These are phyloP conservation scores for Drosophila quinaria DNA, from an alignment of 2,888 invertebrate species.

Conservation along the genomic window DNA sequence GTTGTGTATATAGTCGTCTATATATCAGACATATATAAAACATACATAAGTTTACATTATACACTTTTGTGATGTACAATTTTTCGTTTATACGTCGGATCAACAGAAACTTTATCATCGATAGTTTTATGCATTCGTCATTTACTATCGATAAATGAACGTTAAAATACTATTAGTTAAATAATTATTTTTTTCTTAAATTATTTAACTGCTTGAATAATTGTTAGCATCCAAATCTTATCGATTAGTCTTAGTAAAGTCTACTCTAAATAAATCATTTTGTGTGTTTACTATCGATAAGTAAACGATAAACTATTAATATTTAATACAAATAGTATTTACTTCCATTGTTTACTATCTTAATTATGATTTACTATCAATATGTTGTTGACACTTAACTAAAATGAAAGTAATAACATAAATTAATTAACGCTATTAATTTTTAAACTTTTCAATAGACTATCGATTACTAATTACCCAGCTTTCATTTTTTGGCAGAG, in stretches of 20 bases:
- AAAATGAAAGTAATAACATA: too few species aligned
- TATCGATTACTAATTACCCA: background rate
- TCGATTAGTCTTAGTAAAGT: too few species aligned
- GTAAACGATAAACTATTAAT: background rate
- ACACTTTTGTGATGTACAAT: background rate
- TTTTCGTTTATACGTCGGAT: background rate
- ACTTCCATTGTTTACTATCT: background rate
- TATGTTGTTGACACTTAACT: background rate
- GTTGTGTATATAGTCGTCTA: background rate
- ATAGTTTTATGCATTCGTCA: background rate
- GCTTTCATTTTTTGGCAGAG: background rate
- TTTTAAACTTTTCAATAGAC: background rate
- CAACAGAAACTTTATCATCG: background rate
- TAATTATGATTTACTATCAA: background rate
- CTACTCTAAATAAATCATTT: too few species aligned
- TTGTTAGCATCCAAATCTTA: too few species aligned
- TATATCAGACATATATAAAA: slow-evolving; percentile 25
- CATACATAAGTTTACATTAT: background rate
- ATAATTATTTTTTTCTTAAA: background rate
- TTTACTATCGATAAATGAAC: background rate
- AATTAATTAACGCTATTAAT: background rate
- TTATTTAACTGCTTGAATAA: too few species aligned
- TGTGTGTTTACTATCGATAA: background rate
- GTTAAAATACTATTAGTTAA: background rate
- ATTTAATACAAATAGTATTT: background rate